phyloP scores from a whole-genome alignment of 1,140 invertebrate species.

The Pseudomyrmex concolor region DNA sequence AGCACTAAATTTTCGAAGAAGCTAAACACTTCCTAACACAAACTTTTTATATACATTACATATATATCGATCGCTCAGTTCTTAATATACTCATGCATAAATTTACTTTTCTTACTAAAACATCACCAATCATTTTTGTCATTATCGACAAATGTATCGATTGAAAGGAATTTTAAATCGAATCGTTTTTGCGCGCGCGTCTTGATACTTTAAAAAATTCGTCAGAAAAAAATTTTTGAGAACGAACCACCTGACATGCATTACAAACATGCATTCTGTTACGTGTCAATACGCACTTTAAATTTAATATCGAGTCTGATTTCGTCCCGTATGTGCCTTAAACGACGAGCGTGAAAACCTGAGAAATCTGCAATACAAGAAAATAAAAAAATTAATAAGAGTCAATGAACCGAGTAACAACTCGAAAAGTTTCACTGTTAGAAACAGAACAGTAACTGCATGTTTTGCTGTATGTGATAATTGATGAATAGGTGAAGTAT shows the following conservation, averaged over 20 bases:
- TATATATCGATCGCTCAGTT: background rate
- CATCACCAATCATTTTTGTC: background rate
- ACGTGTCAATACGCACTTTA: constrained; percentile 45
- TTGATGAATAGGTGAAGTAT: background rate
- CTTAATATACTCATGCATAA: background rate
- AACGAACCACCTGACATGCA: constrained; percentile 16
- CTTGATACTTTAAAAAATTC: background rate
- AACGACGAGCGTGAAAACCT: constrained; percentile 41
- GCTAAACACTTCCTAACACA: background rate
- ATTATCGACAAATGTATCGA: background rate
- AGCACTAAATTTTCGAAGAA: background rate
- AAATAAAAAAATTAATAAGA: constrained; percentile 23
- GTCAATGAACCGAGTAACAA: background rate
- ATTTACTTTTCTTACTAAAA: background rate
- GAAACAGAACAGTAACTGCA: background rate
- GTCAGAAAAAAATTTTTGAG: constrained; percentile 7
- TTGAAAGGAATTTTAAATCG: background rate
- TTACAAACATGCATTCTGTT: constrained; percentile 1
- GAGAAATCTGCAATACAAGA: constrained; percentile 53
- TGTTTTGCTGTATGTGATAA: background rate
- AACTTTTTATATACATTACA: background rate
- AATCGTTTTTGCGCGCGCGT: background rate
- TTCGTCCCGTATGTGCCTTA: constrained; percentile 16
- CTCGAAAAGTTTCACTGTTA: background rate
- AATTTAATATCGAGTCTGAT: constrained; percentile 36